Evolutionary conservation across 30 jellyfish, hydroid and myxozoan species (phyloP).

Genomic region (Catostylus mosaicus): DNA sequence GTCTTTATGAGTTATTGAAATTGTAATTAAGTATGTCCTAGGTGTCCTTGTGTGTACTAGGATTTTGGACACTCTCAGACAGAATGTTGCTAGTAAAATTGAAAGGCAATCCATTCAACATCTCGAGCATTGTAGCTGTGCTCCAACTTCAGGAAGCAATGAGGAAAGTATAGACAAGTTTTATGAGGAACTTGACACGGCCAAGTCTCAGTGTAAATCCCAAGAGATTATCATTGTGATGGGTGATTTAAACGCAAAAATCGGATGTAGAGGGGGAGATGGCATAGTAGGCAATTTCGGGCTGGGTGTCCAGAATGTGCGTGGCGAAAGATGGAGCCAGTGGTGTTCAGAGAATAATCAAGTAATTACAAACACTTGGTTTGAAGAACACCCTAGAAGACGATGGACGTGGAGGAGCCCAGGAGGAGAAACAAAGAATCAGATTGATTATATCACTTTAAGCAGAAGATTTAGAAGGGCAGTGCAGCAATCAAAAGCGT

Average conservation of each 20-base stretch:
- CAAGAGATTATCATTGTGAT: constrained; percentile 11
- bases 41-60: neutral
- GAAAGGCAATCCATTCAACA: constrained; percentile 21
- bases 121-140: constrained; percentile 12
- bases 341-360: constrained; percentile 14
- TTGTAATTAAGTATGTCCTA: no score
- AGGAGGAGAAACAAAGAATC: constrained; percentile 13
- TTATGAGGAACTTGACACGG: constrained; percentile 9
- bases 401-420: constrained; percentile 46
- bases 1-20: no score
- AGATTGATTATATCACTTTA: constrained; percentile 3
- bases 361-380: constrained; percentile 16
- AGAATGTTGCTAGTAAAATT: constrained; percentile 24
- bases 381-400: constrained; percentile 22
- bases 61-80: constrained; percentile 29
- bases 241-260: constrained; percentile 50
- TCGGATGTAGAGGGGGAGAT: neutral
- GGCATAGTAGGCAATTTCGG: constrained; percentile 5
- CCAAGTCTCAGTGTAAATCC: constrained; percentile 14
- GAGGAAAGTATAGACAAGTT: constrained; percentile 6
- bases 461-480: constrained; percentile 8
- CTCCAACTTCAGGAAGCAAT: constrained; percentile 31
- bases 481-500: constrained; percentile 2
- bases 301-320: constrained; percentile 25
- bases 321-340: constrained; percentile 24